These are phyloP conservation scores for Gallinago nigripennis DNA, from an alignment of 2,797 vertebrate genomes.

Conservation along the genomic window DNA sequence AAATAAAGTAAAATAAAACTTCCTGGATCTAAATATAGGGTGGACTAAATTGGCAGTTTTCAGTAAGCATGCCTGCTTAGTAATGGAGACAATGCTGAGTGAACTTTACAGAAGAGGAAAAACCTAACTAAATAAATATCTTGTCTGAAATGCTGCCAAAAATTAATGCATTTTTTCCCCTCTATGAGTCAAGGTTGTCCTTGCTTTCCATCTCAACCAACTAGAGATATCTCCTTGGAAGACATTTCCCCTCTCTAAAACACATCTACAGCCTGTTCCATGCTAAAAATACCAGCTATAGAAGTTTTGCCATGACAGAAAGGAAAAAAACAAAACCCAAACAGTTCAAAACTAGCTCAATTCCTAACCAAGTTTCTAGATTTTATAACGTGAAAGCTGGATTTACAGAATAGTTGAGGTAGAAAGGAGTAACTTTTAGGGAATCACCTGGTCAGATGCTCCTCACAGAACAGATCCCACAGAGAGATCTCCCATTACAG, in stretches of 20 bases:
- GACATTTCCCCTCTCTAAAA: background rate
- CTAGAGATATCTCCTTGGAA: background rate
- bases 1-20: conserved; percentile 23
- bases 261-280: background rate
- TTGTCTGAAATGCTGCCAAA: conserved; percentile 50
- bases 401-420: background rate
- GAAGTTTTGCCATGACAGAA: background rate
- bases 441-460: background rate
- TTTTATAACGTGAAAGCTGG: background rate
- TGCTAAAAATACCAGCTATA: background rate
- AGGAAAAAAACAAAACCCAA: background rate
- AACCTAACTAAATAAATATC: conserved; percentile 25
- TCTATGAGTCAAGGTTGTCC: conserved; percentile 3
- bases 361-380: background rate
- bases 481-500: accelerated
- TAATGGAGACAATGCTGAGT: conserved; percentile 39
- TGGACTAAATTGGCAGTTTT: conserved; percentile 36
- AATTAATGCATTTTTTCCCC: background rate
- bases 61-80: conserved; percentile 44
- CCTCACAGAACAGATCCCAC: background rate
- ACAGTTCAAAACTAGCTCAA: background rate
- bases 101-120: conserved; percentile 27
- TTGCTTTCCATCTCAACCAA: background rate
- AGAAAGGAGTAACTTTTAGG: background rate
- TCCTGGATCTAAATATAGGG: conserved; percentile 46